These are phyloP conservation scores for Scalopus aquaticus DNA, from an alignment of 2,113 vertebrate species.

Conservation along the genomic window DNA sequence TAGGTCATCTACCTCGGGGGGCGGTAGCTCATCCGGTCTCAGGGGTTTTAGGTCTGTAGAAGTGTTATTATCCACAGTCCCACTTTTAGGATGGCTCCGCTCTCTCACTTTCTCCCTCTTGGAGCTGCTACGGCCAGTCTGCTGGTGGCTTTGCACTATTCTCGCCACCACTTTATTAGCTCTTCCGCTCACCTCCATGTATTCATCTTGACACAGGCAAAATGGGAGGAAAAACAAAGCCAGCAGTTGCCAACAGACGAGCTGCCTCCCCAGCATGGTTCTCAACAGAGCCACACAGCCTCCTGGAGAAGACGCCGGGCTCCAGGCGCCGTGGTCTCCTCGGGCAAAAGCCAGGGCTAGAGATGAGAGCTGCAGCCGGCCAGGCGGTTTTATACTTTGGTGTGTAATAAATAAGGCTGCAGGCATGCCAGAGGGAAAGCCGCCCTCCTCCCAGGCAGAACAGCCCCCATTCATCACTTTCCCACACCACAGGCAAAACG, in stretches of 20 bases:
- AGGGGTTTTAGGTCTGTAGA: slow-evolving; percentile 87
- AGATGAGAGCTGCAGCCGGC: slow-evolving; percentile 74
- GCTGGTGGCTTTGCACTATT: slow-evolving; percentile 90
- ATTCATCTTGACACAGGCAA: slow-evolving; percentile 91
- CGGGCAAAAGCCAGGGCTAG: slow-evolving; percentile 79
- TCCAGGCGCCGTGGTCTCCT: slow-evolving; percentile 74
- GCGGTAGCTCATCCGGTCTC: slow-evolving; percentile 84
- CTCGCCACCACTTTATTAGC: slow-evolving; percentile 88
- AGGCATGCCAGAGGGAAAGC: slow-evolving; percentile 84
- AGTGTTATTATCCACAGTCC: slow-evolving; percentile 87
- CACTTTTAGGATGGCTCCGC: slow-evolving; percentile 86
- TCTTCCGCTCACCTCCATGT: slow-evolving; percentile 92
- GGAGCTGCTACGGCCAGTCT: slow-evolving; percentile 86
- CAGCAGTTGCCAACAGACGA: slow-evolving; percentile 86
- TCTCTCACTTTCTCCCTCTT: slow-evolving; percentile 89
- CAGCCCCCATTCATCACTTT: slow-evolving; percentile 87
- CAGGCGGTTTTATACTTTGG: slow-evolving; percentile 85
- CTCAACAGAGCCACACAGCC: slow-evolving; percentile 76
- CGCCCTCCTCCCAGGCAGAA: slow-evolving; percentile 83
- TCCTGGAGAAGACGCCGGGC: slow-evolving; percentile 67
- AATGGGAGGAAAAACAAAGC: slow-evolving; percentile 87
- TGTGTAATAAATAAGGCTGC: slow-evolving; percentile 85
- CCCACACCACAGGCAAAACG: slow-evolving; percentile 81
- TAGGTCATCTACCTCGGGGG: slow-evolving; percentile 88
- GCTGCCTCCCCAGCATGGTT: slow-evolving; percentile 84